Percentiles rank a stretch among this genome's conserved stretches.
Conservation (phyloP, 2,797 vertebrate species). For the Manis pentadactyla region DNA sequence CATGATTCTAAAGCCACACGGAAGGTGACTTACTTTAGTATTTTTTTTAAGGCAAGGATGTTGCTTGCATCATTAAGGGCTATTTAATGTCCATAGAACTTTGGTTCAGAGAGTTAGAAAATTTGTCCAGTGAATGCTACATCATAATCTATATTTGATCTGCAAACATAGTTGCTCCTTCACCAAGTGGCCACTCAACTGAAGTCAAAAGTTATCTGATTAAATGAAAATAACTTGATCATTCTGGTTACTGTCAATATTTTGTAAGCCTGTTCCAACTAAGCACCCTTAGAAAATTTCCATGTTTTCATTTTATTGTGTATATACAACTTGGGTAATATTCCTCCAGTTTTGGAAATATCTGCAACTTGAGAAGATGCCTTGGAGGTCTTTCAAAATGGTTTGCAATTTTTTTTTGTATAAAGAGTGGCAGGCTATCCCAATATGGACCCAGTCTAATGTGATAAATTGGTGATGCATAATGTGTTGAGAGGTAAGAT, state of each 20-base stretch:
- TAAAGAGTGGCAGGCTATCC: constrained; percentile 62
- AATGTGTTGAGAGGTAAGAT: constrained; percentile 81
- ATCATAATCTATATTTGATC: constrained; percentile 69
- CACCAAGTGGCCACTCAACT: constrained; percentile 58
- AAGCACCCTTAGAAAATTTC: constrained; percentile 63
- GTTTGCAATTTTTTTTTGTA: constrained; percentile 75
- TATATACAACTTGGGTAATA: constrained; percentile 69
- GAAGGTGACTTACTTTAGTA: constrained; percentile 3
- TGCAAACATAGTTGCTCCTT: constrained; percentile 73
- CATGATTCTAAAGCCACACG: constrained; percentile 44
- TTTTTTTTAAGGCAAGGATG: constrained; percentile 3
- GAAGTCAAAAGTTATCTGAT: constrained; percentile 76
- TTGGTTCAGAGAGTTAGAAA: constrained; percentile 46
- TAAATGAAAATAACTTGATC: constrained; percentile 63
- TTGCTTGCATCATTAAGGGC: constrained; percentile 57
- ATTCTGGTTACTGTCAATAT: constrained; percentile 73
- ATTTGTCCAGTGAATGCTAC: not conserved
- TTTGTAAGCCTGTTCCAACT: constrained; percentile 76
- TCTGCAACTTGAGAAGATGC: constrained; percentile 78
- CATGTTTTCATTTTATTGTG: constrained; percentile 68
- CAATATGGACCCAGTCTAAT: constrained; percentile 66
- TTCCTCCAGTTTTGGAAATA: constrained; percentile 74
- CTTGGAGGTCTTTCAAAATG: constrained; percentile 75
- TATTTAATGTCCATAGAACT: constrained; percentile 26
- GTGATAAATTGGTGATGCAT: constrained; percentile 81